Evolutionary conservation across 1,140 invertebrate genomes (phyloP).

Genomic region (Heliconius eleuchia): DNA sequence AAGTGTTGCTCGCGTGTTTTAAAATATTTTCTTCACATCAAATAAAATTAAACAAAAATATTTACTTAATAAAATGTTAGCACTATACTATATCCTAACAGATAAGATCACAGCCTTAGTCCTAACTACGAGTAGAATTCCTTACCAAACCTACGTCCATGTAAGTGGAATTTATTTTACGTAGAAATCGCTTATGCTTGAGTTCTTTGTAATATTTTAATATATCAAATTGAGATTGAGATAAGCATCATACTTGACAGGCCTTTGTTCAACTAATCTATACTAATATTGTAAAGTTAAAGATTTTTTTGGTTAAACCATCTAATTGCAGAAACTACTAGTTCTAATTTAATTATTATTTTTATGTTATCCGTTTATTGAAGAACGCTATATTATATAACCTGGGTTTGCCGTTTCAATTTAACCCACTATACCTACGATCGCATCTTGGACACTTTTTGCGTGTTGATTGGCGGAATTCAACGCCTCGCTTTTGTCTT

Average conservation of each 20-base stretch:
- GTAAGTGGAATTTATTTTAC: conserved; percentile 17
- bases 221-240: conserved; percentile 16
- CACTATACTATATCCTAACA: conserved; percentile 12
- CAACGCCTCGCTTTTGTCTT: no score
- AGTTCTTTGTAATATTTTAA: conserved; percentile 22
- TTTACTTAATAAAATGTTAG: conserved; percentile 20
- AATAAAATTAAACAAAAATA: conserved; percentile 7
- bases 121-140: conserved; percentile 13
- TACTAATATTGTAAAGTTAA: neutral
- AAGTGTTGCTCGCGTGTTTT: neutral
- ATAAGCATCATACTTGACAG: neutral
- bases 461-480: no score
- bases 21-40: conserved; percentile 2
- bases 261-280: neutral
- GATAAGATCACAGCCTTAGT: conserved; percentile 21
- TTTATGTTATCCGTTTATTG: neutral
- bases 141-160: neutral
- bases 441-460: no score
- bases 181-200: neutral
- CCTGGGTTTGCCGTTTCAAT: no score
- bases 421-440: no score
- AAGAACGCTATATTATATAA: neutral
- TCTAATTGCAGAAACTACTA: neutral
- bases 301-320: neutral
- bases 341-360: neutral